Conservation (phyloP, 2,888 invertebrate genomes). For the Cheilosia scutellata region DNA sequence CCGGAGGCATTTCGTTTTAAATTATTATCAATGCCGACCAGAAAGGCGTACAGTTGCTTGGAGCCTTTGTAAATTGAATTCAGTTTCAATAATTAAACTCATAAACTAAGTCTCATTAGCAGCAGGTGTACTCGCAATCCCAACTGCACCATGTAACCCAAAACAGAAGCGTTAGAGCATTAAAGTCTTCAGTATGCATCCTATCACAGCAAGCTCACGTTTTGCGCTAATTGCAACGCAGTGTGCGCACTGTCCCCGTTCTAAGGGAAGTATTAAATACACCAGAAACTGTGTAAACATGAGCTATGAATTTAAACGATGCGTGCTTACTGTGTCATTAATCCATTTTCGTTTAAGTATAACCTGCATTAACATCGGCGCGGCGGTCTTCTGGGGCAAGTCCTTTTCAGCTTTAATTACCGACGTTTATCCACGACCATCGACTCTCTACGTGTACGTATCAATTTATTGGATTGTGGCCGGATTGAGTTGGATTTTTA, state of each 20-base stretch:
- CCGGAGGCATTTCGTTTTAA: constrained; percentile 14
- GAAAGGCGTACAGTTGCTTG: constrained; percentile 14
- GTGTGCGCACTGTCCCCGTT: constrained; percentile 23
- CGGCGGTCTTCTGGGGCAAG: constrained; percentile 28
- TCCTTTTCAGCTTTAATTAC: constrained; percentile 50
- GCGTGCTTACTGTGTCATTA: constrained; percentile 61
- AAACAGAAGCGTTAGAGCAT: constrained; percentile 64
- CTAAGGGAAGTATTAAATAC: constrained; percentile 46
- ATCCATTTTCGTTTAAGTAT: constrained; percentile 59
- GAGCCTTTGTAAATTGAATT: constrained; percentile 54
- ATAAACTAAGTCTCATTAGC: constrained; percentile 69
- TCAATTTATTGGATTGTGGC: constrained; percentile 4
- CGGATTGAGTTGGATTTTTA: constrained; percentile 12
- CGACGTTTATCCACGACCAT: constrained; percentile 20
- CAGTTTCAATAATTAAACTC: constrained; percentile 64
- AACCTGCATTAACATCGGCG: constrained; percentile 48
- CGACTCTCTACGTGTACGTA: neutral
- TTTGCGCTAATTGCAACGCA: constrained; percentile 59
- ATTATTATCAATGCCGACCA: constrained; percentile 1
- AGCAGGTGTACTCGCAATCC: constrained; percentile 51
- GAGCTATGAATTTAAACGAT: constrained; percentile 64
- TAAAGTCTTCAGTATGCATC: constrained; percentile 25
- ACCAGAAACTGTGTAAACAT: constrained; percentile 69
- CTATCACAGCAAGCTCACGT: constrained; percentile 44
- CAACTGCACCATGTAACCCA: constrained; percentile 14